Base-by-base conservation (phyloP, 2,888 invertebrate species). In the Spodoptera picta region DNA sequence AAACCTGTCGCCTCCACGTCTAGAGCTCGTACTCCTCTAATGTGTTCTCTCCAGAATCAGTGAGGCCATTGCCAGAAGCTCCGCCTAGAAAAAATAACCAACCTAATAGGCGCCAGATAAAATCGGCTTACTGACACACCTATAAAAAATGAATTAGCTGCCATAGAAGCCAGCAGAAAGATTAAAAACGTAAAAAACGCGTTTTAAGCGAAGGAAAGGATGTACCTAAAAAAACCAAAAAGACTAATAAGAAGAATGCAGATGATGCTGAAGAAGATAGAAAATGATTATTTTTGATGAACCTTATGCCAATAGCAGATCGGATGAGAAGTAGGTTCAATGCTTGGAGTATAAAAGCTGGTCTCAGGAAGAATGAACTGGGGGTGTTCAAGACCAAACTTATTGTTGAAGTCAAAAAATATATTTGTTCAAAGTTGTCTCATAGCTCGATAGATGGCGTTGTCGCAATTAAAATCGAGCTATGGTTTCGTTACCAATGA, bases 41-140 rank as follows among this genome's bases (percentile, higher is more conserved):
- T 27, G 48, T 48, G 12, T 48, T 48, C 48, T 48, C 48, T 27
- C n/a, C 48, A 27, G 48, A 48, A 48, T 27, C 48, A 48, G 27
- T 48, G 5, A 48, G 48, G 27, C 48, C 48, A 27, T 48, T 48
- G 48, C 48, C 48, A 5, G 27, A 27, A 48, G 48, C 48, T 48
- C 48, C 27, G 27, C 48, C 48, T 5, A 24, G 27, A 48, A 48
- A 48, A 48, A 27, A 12, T 4, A 48, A 27, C n/a, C 48, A 48
- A 48, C 48, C 27, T 5, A 48, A 48, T 12, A 27, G 48, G 3
- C 48, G 27, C 6, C 31, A 48, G n/a, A 27, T 48, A 3, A 48
- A 48, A 27, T 48, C 48, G 27, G 27, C 48, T 48, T 27, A 47
- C 47, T 27, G 47, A 47, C 12, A 47, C 24, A 24, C 47, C 47